Base-by-base conservation (phyloP, 2,888 invertebrate species). In the Lasioglossum malachurum region DNA sequence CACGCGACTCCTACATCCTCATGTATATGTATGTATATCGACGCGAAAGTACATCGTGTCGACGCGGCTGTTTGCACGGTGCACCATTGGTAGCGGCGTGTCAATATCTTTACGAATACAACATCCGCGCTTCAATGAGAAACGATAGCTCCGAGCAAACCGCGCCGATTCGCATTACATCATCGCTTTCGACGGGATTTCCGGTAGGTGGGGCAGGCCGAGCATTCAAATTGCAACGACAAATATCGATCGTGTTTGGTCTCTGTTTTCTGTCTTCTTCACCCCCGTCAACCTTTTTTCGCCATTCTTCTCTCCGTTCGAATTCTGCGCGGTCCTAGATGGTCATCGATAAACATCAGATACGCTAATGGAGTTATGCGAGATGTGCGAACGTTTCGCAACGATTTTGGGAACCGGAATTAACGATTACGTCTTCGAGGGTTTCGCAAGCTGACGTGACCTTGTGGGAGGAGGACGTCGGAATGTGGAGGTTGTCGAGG, bases 71-170 rank as follows among this genome's bases (percentile, higher is more conserved):
- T 91, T 91, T 91, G 82, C 91, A 73, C 88, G 82, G 73, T 78
- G 86, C 87, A 82, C 78, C 84, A 49, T 86, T 90, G 86, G 88
- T 89, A 88, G 91, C 84, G 80, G 76, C 86, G 87, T 87, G 89
- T 89, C 88, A 90, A 90, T 90, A 90, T 85, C 83, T 80, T 84
- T 74, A 74, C 88, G 86, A 81, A 83, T 82, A 86, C 84, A 91
- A 88, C 83, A 81, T 84, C 85, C 75, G 72, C 83, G 86, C 86
- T 86, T 87, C 83, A 82, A 88, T 82, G 79, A 74, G 86, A 83
- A 69, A 49, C 46, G 80, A 80, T 75, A 60, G 75, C 31, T 57
- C 73, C 74, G 78, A 44, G 86, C 27, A 83, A 90, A 82, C 53
- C 35, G 69, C 35, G 79, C n/a, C 72, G 80, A 81, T 78, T 78